phyloP scores from a whole-genome alignment of 2,888 invertebrate species.

The Ecliptopera silaceata region DNA sequence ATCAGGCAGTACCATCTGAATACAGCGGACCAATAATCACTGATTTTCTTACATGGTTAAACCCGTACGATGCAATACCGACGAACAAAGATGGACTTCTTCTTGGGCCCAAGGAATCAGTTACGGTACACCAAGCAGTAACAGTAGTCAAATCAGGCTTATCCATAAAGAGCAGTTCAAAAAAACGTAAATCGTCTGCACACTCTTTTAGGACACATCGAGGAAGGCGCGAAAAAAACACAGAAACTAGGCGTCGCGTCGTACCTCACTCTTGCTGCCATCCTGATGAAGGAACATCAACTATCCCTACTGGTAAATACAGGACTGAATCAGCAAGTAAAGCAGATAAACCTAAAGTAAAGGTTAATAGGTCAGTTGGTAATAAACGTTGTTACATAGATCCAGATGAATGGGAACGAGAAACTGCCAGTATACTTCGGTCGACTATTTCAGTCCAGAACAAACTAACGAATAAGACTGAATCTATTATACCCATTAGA shows the following conservation, averaged over 20 bases:
- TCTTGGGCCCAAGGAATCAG: slow-evolving; percentile 61
- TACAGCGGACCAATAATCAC: slow-evolving; percentile 87
- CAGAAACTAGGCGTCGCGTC: slow-evolving; percentile 67
- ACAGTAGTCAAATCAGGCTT: slow-evolving; percentile 74
- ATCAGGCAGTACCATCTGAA: slow-evolving; percentile 68
- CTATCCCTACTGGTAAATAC: slow-evolving; percentile 60
- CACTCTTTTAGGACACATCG: slow-evolving; percentile 77
- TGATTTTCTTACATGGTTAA: slow-evolving; percentile 86
- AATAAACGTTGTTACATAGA: slow-evolving; percentile 82
- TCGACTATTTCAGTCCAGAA: slow-evolving; percentile 76
- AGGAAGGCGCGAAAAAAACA: slow-evolving; percentile 75
- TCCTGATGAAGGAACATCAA: slow-evolving; percentile 50
- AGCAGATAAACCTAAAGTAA: slow-evolving; percentile 59
- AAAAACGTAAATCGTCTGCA: slow-evolving; percentile 79
- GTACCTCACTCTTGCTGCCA: slow-evolving; percentile 73
- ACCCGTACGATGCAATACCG: slow-evolving; percentile 74
- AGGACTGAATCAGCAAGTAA: slow-evolving; percentile 74
- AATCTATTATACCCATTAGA: slow-evolving; percentile 52
- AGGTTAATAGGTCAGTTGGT: slow-evolving; percentile 73
- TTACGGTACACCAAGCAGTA: slow-evolving; percentile 78
- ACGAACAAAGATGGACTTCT: slow-evolving; percentile 68
- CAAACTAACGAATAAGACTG: slow-evolving; percentile 59
- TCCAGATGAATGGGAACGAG: slow-evolving; percentile 79
- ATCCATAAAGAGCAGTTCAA: slow-evolving; percentile 61
- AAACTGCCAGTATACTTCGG: slow-evolving; percentile 81